Percentiles rank a stretch among this genome's conserved stretches.
phyloP scores from a whole-genome alignment of 1,140 invertebrate genomes.

The Streblospio benedicti region DNA sequence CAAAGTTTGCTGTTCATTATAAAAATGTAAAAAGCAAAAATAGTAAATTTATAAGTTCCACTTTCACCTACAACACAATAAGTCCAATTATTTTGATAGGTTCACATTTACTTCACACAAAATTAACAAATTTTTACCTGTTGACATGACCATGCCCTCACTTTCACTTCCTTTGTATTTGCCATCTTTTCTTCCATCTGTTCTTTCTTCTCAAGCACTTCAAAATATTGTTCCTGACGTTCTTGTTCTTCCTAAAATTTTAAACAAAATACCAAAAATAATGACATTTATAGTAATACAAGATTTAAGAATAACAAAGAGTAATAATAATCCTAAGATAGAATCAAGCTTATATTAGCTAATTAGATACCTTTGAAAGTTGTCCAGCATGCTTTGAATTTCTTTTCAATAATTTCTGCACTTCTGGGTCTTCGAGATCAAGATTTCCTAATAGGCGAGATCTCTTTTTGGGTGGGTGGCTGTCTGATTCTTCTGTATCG shows the following conservation, averaged over 20 bases:
- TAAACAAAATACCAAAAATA: no score
- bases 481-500: not conserved
- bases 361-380: conserved; percentile 62
- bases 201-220: conserved; percentile 79
- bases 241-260: conserved; percentile 57
- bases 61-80: not conserved
- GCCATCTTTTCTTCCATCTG: conserved; percentile 86
- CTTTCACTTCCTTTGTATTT: conserved; percentile 68
- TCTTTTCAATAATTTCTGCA: conserved; percentile 68
- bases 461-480: conserved; percentile 32
- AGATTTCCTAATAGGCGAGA: conserved; percentile 38
- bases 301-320: no score
- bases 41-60: not conserved
- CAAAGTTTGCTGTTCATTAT: not conserved
- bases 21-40: not conserved
- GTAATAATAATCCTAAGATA: no score
- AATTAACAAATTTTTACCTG: conserved; percentile 45
- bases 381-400: conserved; percentile 61
- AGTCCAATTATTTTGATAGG: not conserved
- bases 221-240: conserved; percentile 77
- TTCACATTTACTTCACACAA: not conserved
- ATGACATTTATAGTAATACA: no score
- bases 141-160: conserved; percentile 79
- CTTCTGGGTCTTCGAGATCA: conserved; percentile 54
- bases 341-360: no score